Base-by-base conservation (phyloP, 2,113 vertebrate genomes). In the Zosterops borbonicus region DNA sequence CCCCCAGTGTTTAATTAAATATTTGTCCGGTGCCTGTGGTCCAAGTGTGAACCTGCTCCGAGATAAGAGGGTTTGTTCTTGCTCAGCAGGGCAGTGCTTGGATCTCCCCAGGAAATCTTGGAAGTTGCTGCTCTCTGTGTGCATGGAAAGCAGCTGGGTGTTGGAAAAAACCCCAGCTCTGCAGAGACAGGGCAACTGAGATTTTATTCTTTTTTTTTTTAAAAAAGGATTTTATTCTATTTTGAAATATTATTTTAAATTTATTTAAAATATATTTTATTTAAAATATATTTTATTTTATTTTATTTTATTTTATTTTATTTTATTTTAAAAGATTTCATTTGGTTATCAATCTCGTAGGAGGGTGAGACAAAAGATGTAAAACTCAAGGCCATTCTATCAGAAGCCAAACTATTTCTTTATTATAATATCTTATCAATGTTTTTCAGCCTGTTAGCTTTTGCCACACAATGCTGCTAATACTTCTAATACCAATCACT, bases 51-150 rank as follows among this genome's bases (percentile, higher is more conserved):
- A 29, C n/a, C 59, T n/a, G 44, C 77, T 44, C 7, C 0, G 35
- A 73, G 75, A 37, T 29, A 33, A 25, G 12, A 20, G 2, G 0
- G 20, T n/a, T 74, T 27, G 71, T 22, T 70, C 35, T 89, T 7
- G 3, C 56, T 23, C 35, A 0, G 42, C 7, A 16, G 39, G 47
- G 13, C 16, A 28, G 49, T 0, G 1, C 22, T n/a, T 20, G 37
- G 4, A 4, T 53, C 77, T 74, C 73, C 29, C 7, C 59, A 14
- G 76, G 31, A 76, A 37, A 9, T 9, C 39, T 47, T 9, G 68
- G 33, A 18, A 33, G n/a, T 53, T 76, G 19, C 37, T 29, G n/a
- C 27, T 73, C n/a, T 4, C 8, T 4, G 14, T 33, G 12, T 29
- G 25, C 20, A 0, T 17, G n/a, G 63, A 12, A 27, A 52, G 33